phyloP scores from a whole-genome alignment of 2,888 invertebrate species.

The Nezara viridula region DNA sequence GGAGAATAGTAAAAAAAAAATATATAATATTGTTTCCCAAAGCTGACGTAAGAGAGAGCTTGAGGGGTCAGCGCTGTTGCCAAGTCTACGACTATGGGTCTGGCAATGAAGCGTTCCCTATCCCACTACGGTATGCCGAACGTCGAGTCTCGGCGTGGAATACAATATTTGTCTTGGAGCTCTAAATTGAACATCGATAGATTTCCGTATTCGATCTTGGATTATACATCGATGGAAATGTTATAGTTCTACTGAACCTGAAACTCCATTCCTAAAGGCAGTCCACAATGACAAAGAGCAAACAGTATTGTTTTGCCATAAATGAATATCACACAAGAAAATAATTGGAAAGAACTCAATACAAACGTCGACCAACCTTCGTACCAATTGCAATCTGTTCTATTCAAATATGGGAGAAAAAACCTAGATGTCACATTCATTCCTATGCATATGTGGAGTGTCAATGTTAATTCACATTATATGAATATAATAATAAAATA shows the following conservation, averaged over 20 bases:
- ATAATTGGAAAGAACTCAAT: not conserved
- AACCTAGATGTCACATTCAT: not conserved
- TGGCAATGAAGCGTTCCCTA: conserved; percentile 34
- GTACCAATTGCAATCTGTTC: not conserved
- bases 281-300: not conserved
- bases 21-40: not conserved
- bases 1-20: not conserved
- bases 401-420: not conserved
- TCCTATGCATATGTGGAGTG: not conserved
- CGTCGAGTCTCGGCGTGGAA: not conserved
- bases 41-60: conserved; percentile 41
- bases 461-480: not conserved
- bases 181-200: not conserved
- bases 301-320: not conserved
- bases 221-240: not conserved
- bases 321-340: not conserved
- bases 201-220: not conserved
- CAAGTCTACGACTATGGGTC: not conserved
- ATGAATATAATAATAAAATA: not conserved
- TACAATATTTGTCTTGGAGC: not conserved
- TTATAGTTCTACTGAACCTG: not conserved
- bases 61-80: conserved; percentile 54
- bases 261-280: not conserved
- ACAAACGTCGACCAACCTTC: not conserved
- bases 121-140: not conserved